Base-by-base conservation (phyloP, 2,797 vertebrate species). In the Carcharodon carcharias region DNA sequence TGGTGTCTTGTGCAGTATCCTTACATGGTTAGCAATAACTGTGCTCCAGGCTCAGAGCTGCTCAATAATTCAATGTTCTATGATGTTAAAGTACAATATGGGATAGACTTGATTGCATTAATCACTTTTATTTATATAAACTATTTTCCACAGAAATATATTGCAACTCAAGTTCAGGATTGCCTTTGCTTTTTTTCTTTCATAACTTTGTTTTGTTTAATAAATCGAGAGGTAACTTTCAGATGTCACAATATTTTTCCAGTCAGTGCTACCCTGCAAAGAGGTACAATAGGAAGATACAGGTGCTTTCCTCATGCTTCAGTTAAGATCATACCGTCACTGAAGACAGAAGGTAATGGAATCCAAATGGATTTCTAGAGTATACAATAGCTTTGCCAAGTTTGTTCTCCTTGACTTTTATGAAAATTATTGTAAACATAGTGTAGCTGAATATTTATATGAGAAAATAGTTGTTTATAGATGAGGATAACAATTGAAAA, bases 351-450 rank as follows among this genome's bases (percentile, higher is more conserved):
- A 95, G 63, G 94, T 95, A 95, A 95, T 95, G 69, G 69, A 95
- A 73, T 95, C 50, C 67, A 71, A 95, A 95, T 95, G 94, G 67
- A 95, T 77, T 95, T 77, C 28, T 95, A 56, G 69, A 95, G 69
- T 95, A 56, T 95, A 95, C 94, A 95, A 77, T 95, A 45, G 18
- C 50, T 71, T 95, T 95, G 94, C 94, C 94, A 95, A 95, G 94
- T 95, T 95, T 95, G 94, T 35, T 54, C 94, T 71, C 94, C 50
- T 95, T 95, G 94, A 95, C 94, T 95, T 95, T 77, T 95, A 95
- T 95, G 69, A 95, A 95, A 95, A 95, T 77, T 95, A 95, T 95
- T 95, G 94, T 95, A 71, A 95, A 95, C 94, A 95, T 77, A 18
- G 94, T 35, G 14, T 71, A 77, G 94, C 31, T 77, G 67, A 95